Base-by-base conservation (phyloP, 2,113 vertebrate genomes). In the Entomyzon cyanotis region DNA sequence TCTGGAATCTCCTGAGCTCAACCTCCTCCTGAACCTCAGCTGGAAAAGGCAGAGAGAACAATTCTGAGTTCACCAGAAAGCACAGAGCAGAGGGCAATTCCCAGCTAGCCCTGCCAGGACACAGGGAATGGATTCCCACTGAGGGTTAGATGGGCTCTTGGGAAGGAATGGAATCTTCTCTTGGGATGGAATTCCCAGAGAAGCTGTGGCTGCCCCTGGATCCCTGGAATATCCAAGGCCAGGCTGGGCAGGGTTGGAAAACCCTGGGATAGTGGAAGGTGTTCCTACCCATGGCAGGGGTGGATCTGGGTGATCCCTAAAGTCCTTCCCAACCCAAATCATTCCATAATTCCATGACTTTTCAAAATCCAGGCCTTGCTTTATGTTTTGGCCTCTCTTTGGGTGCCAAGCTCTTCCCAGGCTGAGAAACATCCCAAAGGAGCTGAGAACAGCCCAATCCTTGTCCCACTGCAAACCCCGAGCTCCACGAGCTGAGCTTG, bases 391-490 rank as follows among this genome's bases (percentile, higher is more conserved):
- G 83, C 15, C 69, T 69, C 53, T 44, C 4, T 56, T 87, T 42
- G 65, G 80, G 69, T 42, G 93, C 74, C 81, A 69, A 91, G 30
- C 81, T 53, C 55, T 60, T 53, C 89, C 49, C 58, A 64, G 79
- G 12, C 73, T 75, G 71, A 69, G 82, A 53, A 91, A 21, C 77
- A 46, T 77, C 80, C 47, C 33, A 85, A 94, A 80, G 67, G 70
- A 94, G 85, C 79, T 71, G 90, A 62, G 65, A 64, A 41, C 5
- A 71, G 92, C 93, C 96, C 93, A 90, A 91, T 95, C 71, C 90
- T 74, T 74, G 47, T 65, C 73, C 87, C 65, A 83, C 20, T 88
- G 90, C 87, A 95, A 42, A 71, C n/a, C 47, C 68, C 5, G 16
- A 30, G 11, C 46, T 84, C 80, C 84, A 39, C 5, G 9, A 25